Evolutionary conservation across 2,797 vertebrate species (phyloP), one percentile per base, ranked within the genome.

Genomic region (Carapus acus): DNA sequence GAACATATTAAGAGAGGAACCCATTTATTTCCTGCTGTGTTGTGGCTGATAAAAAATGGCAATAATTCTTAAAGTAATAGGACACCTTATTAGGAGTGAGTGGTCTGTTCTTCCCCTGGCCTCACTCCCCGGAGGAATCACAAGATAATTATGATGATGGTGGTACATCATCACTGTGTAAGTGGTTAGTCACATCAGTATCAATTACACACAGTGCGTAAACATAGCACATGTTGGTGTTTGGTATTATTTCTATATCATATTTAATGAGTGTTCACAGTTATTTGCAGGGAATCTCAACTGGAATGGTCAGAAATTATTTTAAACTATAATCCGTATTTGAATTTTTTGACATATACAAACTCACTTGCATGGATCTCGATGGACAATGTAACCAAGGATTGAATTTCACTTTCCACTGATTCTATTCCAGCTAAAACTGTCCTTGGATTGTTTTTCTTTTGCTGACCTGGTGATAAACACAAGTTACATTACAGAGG

Each of bases 141-240:
- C 8, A 22, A 49, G 42, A 44, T 70, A 66, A 76, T 65, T 66
- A 70, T 43, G 40, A 54, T 69, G 62, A 59, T 57, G 37, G 39
- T 21, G 41, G 68, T n/a, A 8, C 41, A 74, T 72, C 57, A 76
- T 76, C 50, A 44, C 54, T 50, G 64, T 65, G 58, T 62, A 72
- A 70, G 58, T 49, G 52, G 22, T 40, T 56, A 41, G 17, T 64
- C 42, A 31, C 21, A 54, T 67, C 50, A 45, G 40, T 59, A 73
- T 76, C 52, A 67, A 47, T 71, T 64, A 69, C 49, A 54, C 23
- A 16, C 44, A 6, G 2, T 14, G 23, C 36, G 40, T 57, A 59
- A 43, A 48, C 46, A 62, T 2, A 58, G 16, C 1, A 43, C 54
- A 43, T 54, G 23, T 12, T 18, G 51, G 58, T 62, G 42, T 53